Evolutionary conservation across 2,888 invertebrate genomes (phyloP).

Genomic region (Pyrochroa serraticornis): DNA sequence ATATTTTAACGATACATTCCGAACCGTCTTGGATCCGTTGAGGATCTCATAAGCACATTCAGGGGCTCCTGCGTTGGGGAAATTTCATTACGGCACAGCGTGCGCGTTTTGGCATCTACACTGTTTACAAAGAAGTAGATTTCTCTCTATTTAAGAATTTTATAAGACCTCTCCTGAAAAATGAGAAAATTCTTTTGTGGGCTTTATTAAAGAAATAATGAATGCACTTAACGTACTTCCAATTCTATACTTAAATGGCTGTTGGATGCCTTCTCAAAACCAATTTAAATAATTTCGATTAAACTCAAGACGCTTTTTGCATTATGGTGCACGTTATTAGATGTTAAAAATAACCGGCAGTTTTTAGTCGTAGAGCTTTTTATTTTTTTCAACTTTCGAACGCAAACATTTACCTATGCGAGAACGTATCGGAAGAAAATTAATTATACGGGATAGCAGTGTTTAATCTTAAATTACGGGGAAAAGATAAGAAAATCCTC

Average conservation of each 20-base stretch:
- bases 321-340: too few species aligned
- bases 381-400: too few species aligned
- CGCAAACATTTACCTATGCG: too few species aligned
- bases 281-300: constrained; percentile 19
- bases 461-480: constrained; percentile 32
- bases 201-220: constrained; percentile 35
- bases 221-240: constrained; percentile 34
- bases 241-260: constrained; percentile 27
- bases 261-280: constrained; percentile 12
- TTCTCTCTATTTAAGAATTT: constrained; percentile 29
- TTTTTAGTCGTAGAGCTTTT: too few species aligned
- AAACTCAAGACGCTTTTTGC: background rate
- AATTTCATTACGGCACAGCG: constrained; percentile 27
- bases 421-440: too few species aligned
- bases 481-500: constrained; percentile 30
- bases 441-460: constrained; percentile 27
- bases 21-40: constrained; percentile 10
- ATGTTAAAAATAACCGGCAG: too few species aligned
- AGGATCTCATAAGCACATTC: constrained; percentile 23
- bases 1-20: constrained; percentile 27
- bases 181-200: constrained; percentile 31
- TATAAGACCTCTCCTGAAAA: constrained; percentile 29
- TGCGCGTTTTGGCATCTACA: constrained; percentile 26
- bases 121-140: constrained; percentile 28
- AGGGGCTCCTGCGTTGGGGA: constrained; percentile 4